These are phyloP conservation scores for Rhabdomys pumilio DNA, from an alignment of 2,797 vertebrate species.

Conservation along the genomic window DNA sequence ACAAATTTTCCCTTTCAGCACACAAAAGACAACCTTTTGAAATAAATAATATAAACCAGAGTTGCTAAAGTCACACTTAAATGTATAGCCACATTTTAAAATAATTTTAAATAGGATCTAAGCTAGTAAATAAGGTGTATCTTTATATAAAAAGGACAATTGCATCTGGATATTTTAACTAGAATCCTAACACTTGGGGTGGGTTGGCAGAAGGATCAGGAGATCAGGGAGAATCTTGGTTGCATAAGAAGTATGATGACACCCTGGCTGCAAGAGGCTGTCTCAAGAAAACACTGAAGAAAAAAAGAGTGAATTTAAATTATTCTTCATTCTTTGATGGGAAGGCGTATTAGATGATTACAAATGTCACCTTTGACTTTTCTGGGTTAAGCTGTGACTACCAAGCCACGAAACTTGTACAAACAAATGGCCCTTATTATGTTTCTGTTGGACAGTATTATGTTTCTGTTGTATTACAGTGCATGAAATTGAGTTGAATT, in stretches of 20 bases:
- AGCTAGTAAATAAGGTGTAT: background rate
- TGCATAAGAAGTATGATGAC: background rate
- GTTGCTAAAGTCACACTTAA: background rate
- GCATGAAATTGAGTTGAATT: background rate
- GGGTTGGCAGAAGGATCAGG: background rate
- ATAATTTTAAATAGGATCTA: background rate
- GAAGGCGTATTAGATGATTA: background rate
- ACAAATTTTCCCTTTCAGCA: background rate
- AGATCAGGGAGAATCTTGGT: background rate
- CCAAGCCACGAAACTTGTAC: background rate
- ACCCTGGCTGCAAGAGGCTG: background rate
- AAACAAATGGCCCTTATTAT: background rate
- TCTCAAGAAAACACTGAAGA: background rate
- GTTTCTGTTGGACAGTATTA: background rate
- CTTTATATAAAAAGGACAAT: slow-evolving; percentile 15
- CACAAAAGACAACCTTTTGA: background rate
- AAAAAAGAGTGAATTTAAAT: background rate
- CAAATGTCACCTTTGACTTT: background rate
- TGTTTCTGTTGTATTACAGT: background rate
- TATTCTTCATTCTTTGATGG: background rate
- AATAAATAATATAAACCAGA: background rate
- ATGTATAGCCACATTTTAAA: background rate
- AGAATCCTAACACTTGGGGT: background rate
- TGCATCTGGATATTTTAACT: background rate
- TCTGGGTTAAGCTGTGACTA: background rate